Base-by-base conservation (phyloP, 2,113 vertebrate species). In the Pachyramphus minor region DNA sequence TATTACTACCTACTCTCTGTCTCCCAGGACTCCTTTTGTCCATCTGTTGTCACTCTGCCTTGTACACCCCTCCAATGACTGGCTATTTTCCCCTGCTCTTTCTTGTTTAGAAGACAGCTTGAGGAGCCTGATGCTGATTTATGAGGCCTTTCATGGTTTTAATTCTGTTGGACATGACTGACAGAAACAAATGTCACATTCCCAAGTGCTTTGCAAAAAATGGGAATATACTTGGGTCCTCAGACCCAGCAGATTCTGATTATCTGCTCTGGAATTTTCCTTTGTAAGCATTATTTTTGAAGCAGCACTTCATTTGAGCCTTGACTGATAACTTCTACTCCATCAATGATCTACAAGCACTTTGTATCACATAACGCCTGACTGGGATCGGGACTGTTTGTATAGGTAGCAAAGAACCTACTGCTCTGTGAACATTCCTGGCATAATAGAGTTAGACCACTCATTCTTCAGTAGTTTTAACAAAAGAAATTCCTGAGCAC, bases 171-270 rank as follows among this genome's bases (percentile, higher is more conserved):
- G 14, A 75, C 30, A 37, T 84, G 87, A 92, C 68, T 81, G 92
- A 68, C 76, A 94, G 85, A 91, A 96, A 88, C 86, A 96, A 89
- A 75, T 94, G 76, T 52, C 76, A 76, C 83, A 59, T 93, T 93
- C 90, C 49, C 71, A 58, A 78, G 50, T 31, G 37, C 60, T 90
- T 78, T 90, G 59, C 47, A 89, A 71, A 89, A 86, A 90, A 60
- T 1, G 0, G 3, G 67, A 47, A 52, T 84, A 90, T 93, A 37
- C 47, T 72, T 15, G 2, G 15, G 76, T 75, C 77, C 52, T 92
- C 73, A 90, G 68, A 59, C 27, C 10, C 44, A 30, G 35, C 52
- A 81, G 52, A 75, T 87, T 55, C 55, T 72, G 25, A 84, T 95
- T 64, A 56, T 89, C 66, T 91, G 62, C 66, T 47, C 55, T 73